phyloP scores from a whole-genome alignment of 2,797 vertebrate species.

The Macropodus opercularis region DNA sequence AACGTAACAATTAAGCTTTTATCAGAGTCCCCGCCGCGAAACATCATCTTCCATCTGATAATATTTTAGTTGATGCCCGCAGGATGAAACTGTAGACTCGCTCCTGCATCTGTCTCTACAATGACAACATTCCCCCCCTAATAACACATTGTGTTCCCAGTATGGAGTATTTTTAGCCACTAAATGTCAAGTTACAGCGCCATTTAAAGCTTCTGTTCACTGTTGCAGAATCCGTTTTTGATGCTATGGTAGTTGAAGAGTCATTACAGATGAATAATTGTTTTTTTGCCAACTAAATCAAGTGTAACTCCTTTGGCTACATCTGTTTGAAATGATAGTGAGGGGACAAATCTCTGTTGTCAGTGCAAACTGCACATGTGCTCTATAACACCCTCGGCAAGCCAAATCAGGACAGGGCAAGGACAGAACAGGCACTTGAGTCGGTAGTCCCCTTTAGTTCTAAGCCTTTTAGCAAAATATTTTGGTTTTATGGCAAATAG shows the following conservation, averaged over 20 bases:
- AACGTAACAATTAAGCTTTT: conserved; percentile 4
- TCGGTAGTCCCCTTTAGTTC: too few relatives aligned
- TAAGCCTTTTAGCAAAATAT: too few relatives aligned
- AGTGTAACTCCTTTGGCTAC: neutral
- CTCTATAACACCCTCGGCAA: too few relatives aligned
- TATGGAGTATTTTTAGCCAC: neutral
- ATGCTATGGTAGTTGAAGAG: too few relatives aligned
- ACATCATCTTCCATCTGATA: neutral
- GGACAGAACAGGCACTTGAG: too few relatives aligned
- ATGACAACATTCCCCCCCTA: neutral
- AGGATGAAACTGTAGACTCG: neutral
- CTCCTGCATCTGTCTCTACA: neutral
- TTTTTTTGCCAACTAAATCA: neutral
- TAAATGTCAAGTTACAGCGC: neutral
- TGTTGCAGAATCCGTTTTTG: neutral
- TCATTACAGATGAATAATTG: too few relatives aligned
- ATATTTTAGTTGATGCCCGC: conserved; percentile 8
- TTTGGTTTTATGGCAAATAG: neutral
- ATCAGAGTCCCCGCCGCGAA: neutral
- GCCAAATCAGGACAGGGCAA: too few relatives aligned
- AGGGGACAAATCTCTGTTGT: neutral
- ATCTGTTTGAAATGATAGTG: neutral
- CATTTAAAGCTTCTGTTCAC: neutral
- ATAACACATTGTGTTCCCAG: neutral
- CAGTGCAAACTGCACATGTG: too few relatives aligned